phyloP scores from a whole-genome alignment of 1,140 invertebrate species.

The Zaprionus nigranus region DNA sequence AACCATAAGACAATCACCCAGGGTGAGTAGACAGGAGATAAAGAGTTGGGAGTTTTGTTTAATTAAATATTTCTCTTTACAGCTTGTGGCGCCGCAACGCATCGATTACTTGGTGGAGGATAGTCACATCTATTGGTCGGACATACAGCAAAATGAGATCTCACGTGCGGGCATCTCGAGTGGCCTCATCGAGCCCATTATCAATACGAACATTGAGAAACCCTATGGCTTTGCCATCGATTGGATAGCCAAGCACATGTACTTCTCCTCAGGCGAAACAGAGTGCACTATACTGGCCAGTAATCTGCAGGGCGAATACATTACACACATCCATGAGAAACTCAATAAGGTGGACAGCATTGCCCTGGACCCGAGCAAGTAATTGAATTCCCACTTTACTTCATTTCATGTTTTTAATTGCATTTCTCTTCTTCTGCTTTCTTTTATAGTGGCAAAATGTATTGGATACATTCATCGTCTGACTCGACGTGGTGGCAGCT shows the following conservation, averaged over 20 bases:
- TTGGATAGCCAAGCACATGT: constrained; percentile 91
- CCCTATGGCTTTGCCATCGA: constrained; percentile 87
- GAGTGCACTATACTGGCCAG: constrained; percentile 88
- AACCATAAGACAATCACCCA: constrained; percentile 88
- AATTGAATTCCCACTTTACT: constrained; percentile 21
- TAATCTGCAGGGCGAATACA: constrained; percentile 90
- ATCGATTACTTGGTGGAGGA: constrained; percentile 89
- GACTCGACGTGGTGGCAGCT: constrained; percentile 85
- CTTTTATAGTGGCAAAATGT: constrained; percentile 87
- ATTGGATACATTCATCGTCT: constrained; percentile 86
- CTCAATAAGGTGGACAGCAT: constrained; percentile 85
- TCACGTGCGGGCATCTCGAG: constrained; percentile 89
- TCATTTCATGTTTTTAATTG: neutral
- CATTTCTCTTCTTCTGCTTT: neutral
- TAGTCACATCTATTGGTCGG: constrained; percentile 92
- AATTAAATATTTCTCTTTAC: constrained; percentile 21
- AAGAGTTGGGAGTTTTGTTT: too few species aligned
- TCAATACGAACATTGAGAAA: constrained; percentile 88
- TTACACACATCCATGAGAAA: constrained; percentile 84
- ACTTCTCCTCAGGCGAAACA: constrained; percentile 86
- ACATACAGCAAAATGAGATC: constrained; percentile 90
- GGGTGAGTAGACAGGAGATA: constrained; percentile 41
- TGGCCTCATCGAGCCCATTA: constrained; percentile 88
- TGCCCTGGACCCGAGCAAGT: constrained; percentile 88
- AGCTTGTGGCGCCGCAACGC: constrained; percentile 87